A percentile compares a stretch with the other conserved stretches of the same genome.
phyloP scores from a whole-genome alignment of 2,797 vertebrate species.

The Okamejei kenojei region DNA sequence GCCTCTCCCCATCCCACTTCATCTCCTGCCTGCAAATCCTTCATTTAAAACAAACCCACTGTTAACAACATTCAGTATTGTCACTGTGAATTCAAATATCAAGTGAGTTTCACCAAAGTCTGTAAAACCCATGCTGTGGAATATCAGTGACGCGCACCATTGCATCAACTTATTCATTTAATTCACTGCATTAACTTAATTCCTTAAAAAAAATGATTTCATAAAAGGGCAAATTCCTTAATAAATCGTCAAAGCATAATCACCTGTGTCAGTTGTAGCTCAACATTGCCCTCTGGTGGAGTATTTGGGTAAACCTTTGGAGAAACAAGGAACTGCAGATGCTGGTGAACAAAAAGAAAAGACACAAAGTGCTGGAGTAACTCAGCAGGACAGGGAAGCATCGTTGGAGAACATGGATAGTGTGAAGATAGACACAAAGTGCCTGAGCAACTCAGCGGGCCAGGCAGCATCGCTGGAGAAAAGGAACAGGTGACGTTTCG shows the following conservation, averaged over 20 bases:
- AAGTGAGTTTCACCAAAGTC: neutral
- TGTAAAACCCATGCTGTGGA: neutral
- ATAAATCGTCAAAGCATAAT: too few relatives aligned
- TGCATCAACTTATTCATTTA: neutral
- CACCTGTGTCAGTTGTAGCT: neutral
- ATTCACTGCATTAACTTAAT: neutral
- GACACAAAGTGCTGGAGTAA: too few relatives aligned
- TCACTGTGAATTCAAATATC: neutral
- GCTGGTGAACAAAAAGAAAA: too few relatives aligned
- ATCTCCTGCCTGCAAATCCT: neutral
- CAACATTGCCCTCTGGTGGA: conserved; percentile 21
- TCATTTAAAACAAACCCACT: neutral
- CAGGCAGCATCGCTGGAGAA: too few relatives aligned
- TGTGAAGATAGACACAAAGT: too few relatives aligned
- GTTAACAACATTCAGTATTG: neutral
- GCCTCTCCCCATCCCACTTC: neutral
- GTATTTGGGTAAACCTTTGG: neutral
- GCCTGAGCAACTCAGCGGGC: too few relatives aligned
- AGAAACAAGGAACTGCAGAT: too few relatives aligned
- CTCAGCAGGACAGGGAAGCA: too few relatives aligned
- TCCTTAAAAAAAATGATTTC: neutral
- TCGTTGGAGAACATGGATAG: too few relatives aligned
- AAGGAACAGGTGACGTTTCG: too few relatives aligned
- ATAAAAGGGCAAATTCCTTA: neutral
- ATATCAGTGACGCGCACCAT: neutral